Evolutionary conservation across 2,797 vertebrate genomes (phyloP).

Genomic region (Sarcoramphus papa): DNA sequence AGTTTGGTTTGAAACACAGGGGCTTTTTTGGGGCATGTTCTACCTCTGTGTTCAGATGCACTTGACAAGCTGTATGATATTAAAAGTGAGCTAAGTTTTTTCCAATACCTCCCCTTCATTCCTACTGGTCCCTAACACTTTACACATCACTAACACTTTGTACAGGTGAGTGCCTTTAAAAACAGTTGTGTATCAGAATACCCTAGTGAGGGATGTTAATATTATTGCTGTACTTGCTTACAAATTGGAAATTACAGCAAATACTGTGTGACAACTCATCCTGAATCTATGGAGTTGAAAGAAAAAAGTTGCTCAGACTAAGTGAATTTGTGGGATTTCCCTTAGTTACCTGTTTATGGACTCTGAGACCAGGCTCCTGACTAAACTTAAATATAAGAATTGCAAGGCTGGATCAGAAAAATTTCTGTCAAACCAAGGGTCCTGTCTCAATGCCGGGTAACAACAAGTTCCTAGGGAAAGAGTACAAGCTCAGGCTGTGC

Average conservation of each 20-base stretch:
- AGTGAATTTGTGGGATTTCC: not conserved
- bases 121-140: not conserved
- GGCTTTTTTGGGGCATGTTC: not conserved
- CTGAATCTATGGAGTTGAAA: not conserved
- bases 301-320: not conserved
- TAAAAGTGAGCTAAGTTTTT: not conserved
- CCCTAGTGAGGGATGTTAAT: not conserved
- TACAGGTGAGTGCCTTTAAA: not conserved
- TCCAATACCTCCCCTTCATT: not conserved
- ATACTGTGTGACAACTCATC: not conserved
- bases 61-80: not conserved
- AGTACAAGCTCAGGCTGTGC: not conserved
- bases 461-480: not conserved
- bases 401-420: not conserved
- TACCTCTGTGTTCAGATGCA: not conserved
- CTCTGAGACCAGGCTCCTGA: accelerated
- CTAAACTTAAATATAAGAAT: not conserved
- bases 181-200: not conserved
- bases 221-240: not conserved
- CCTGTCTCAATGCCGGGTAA: not conserved
- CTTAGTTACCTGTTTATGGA: not conserved
- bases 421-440: not conserved
- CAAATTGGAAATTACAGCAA: not conserved
- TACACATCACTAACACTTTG: not conserved
- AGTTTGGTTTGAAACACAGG: not conserved